phyloP scores from a whole-genome alignment of 2,888 invertebrate genomes.

The Pseudolycoriella hygida region DNA sequence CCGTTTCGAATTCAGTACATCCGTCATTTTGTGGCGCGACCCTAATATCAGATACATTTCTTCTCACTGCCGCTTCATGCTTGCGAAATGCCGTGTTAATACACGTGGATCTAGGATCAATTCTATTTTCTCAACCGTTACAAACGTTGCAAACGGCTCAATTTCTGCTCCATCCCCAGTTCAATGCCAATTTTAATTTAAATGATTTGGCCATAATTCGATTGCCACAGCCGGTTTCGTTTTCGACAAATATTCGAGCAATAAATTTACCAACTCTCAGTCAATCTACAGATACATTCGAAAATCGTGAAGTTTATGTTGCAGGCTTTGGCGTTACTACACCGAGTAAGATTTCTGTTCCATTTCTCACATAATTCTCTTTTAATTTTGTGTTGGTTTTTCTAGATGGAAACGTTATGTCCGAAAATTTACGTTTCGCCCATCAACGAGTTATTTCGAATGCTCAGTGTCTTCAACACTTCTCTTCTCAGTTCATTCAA shows the following conservation, averaged over 20 bases:
- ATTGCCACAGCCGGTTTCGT: background rate
- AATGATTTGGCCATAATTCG: background rate
- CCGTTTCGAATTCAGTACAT: too few relatives aligned
- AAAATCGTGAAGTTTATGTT: background rate
- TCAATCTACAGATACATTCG: background rate
- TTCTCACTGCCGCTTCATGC: background rate
- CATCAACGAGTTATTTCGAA: background rate
- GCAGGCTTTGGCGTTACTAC: background rate
- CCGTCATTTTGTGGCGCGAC: background rate
- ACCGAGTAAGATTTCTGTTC: background rate
- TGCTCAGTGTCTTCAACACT: background rate
- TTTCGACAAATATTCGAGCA: background rate
- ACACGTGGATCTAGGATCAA: background rate
- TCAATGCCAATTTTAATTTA: too few relatives aligned
- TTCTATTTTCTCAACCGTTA: background rate
- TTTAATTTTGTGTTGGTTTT: background rate
- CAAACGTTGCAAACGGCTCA: background rate
- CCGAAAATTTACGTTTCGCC: background rate
- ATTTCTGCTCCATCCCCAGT: background rate
- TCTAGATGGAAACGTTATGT: background rate
- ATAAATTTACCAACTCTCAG: background rate
- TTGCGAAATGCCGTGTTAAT: background rate
- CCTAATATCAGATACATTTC: background rate
- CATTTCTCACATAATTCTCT: background rate
- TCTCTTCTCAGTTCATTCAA: background rate